phyloP scores from a whole-genome alignment of 2,888 invertebrate species.

The Timandra comae region DNA sequence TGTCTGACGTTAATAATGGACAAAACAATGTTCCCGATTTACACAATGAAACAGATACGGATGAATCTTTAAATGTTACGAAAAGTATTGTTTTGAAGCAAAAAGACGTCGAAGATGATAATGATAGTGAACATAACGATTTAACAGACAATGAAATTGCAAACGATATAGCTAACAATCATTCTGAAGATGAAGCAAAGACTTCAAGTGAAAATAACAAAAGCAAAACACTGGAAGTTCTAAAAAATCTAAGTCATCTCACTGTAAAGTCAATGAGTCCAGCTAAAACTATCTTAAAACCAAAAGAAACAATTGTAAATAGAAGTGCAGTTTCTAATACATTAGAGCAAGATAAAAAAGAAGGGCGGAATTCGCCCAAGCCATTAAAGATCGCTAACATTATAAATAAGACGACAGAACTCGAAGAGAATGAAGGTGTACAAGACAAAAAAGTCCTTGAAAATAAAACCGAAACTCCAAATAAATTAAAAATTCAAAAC shows the following conservation, averaged over 20 bases:
- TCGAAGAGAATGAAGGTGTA: slow-evolving; percentile 18
- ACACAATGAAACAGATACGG: slow-evolving; percentile 1
- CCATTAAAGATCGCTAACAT: too few species aligned
- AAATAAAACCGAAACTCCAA: too few species aligned
- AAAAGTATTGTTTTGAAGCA: background rate
- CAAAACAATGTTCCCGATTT: slow-evolving; percentile 4
- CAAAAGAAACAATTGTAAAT: background rate
- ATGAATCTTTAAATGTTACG: background rate
- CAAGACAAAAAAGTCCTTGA: slow-evolving; percentile 16
- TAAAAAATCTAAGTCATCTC: slow-evolving; percentile 23
- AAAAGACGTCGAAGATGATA: background rate
- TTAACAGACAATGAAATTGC: too few species aligned
- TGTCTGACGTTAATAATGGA: too few species aligned
- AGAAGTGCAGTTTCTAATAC: slow-evolving; percentile 3
- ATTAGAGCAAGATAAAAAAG: background rate
- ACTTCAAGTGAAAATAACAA: too few species aligned
- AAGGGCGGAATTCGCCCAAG: too few species aligned
- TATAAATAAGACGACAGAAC: background rate
- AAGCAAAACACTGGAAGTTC: slow-evolving; percentile 9
- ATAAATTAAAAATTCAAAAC: too few species aligned
- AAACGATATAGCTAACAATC: too few species aligned
- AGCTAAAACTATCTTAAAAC: slow-evolving; percentile 7
- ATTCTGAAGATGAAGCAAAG: too few species aligned
- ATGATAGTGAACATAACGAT: too few species aligned
- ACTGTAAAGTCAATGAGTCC: slow-evolving; percentile 37